Evolutionary conservation across 2,113 vertebrate genomes (phyloP), one percentile per base, ranked within the genome.

Genomic region (Eublepharis macularius): DNA sequence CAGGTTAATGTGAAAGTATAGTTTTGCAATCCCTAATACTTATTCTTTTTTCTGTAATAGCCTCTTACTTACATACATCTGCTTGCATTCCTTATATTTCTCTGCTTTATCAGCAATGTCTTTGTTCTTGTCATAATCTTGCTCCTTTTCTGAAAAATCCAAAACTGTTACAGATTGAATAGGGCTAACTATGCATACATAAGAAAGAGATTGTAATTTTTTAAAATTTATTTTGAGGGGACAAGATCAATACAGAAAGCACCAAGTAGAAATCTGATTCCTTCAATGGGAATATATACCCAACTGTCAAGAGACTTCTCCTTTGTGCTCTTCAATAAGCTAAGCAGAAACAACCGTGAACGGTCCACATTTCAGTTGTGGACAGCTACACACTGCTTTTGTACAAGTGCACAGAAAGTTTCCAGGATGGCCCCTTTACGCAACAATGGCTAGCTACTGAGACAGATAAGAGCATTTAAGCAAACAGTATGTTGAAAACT

Each of bases 81-180:
- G 98, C 95, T 98, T 99, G 97, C 96, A 99, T 93, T 98, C 99
- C 93, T 97, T 98, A 96, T 98, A 99, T 89, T 98, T 99, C 92
- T 98, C 98, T 86, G 96, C 97, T 95, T 97, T 97, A 88, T 99
- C 98, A 63, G 95, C 96, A 82, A 97, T 97, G 95, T 99, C 98
- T 95, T 97, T 98, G 95, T 96, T 98, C 95, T 98, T 97, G 93
- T 97, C 97, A 95, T 95, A 97, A 32, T 98, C 94, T 94, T 98
- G 98, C 80, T 97, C 97, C 93, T 98, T 98, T 92, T 98, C 96
- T 89, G 97, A 88, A 83, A 96, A 96, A 76, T 99, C 98, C 92
- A 97, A 95, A 94, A 98, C 95, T 82, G 94, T 92, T 87, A 98
- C 98, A 86, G 96, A 95, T 91, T 95, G 95, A 94, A 96, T 90